These are phyloP conservation scores for Hydrotaea diabolus DNA, from an alignment of 2,888 invertebrate genomes.

Conservation along the genomic window DNA sequence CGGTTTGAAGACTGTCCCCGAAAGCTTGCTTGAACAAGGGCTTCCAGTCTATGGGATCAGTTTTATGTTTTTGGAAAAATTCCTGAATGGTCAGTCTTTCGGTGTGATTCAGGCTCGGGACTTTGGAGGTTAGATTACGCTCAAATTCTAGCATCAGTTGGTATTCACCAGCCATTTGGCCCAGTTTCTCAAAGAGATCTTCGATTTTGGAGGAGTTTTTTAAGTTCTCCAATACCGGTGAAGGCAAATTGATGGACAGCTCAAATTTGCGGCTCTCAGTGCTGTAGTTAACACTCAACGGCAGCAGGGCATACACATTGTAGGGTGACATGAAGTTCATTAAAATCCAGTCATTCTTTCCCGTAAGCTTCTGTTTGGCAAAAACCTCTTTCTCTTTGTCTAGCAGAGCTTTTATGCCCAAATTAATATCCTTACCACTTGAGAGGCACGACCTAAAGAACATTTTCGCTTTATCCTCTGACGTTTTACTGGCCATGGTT, in stretches of 20 bases:
- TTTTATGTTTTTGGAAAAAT: slow-evolving; percentile 71
- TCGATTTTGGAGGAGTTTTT: slow-evolving; percentile 20
- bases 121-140: slow-evolving; percentile 71
- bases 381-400: slow-evolving; percentile 62
- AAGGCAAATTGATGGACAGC: slow-evolving; percentile 70
- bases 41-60: slow-evolving; percentile 77
- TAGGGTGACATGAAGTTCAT: slow-evolving; percentile 75
- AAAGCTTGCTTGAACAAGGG: slow-evolving; percentile 74
- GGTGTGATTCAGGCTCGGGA: slow-evolving; percentile 67
- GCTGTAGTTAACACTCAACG: slow-evolving; percentile 74
- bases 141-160: slow-evolving; percentile 71
- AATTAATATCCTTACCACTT: slow-evolving; percentile 71
- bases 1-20: slow-evolving; percentile 71
- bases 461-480: slow-evolving; percentile 74
- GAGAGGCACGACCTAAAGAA: slow-evolving; percentile 74
- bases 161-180: slow-evolving; percentile 60
- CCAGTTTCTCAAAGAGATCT: slow-evolving; percentile 3
- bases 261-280: slow-evolving; percentile 71
- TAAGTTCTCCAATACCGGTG: slow-evolving; percentile 45
- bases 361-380: slow-evolving; percentile 26
- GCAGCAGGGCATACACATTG: slow-evolving; percentile 73
- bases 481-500: slow-evolving; percentile 65
- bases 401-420: slow-evolving; percentile 69
- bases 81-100: slow-evolving; percentile 69
- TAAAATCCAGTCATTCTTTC: slow-evolving; percentile 72